phyloP scores from a whole-genome alignment of 23 tunicate species.

The Pegea sp. region DNA sequence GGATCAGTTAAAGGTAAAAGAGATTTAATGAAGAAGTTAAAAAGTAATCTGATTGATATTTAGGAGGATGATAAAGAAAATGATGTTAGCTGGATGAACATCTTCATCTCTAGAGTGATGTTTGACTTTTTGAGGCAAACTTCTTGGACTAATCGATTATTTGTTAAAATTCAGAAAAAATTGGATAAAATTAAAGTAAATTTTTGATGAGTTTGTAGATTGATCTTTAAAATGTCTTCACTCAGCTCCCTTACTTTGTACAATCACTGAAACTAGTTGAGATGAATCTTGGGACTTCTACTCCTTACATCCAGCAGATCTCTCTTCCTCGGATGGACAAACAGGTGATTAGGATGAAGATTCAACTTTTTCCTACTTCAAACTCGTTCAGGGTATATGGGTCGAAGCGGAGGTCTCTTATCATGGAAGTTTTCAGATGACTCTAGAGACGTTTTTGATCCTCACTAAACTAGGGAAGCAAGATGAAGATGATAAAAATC shows the following conservation, averaged over 20 bases:
- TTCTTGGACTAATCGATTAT: constrained; percentile 55
- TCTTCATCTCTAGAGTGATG: constrained; percentile 46
- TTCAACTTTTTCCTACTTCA: neutral
- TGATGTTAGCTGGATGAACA: constrained; percentile 85
- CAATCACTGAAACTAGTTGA: constrained; percentile 68
- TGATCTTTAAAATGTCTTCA: neutral
- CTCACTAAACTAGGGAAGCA: constrained; percentile 72
- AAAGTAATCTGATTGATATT: no score
- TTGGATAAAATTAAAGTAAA: constrained; percentile 73
- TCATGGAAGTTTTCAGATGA: constrained; percentile 65
- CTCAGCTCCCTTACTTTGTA: constrained; percentile 81
- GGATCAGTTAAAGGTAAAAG: no score
- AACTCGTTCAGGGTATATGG: constrained; percentile 53
- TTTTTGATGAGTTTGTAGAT: neutral
- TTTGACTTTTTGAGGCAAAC: constrained; percentile 68
- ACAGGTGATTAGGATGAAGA: constrained; percentile 13
- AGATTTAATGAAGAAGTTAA: no score
- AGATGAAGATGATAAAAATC: constrained; percentile 2
- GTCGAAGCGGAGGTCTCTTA: constrained; percentile 71
- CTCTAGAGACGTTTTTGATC: constrained; percentile 53
- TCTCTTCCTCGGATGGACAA: constrained; percentile 69
- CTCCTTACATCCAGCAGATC: constrained; percentile 61
- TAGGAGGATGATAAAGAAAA: no score
- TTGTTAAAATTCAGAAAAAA: constrained; percentile 58
- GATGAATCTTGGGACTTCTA: constrained; percentile 59